Evolutionary conservation across 2,797 vertebrate genomes (phyloP), one percentile per base, ranked within the genome.

Genomic region (Platalea minor): DNA sequence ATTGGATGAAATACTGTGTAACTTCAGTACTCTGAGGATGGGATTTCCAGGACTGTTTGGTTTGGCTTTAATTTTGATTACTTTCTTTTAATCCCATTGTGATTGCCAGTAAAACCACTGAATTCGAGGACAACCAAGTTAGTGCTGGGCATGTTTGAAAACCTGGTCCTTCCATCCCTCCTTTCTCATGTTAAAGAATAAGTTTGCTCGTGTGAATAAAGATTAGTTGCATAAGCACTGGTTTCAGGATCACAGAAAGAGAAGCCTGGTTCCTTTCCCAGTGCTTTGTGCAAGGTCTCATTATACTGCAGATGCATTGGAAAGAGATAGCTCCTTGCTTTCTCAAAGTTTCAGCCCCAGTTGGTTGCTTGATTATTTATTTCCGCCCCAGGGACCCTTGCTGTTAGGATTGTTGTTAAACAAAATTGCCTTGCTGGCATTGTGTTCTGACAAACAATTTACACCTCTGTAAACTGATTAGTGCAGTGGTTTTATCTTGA

Each of bases 401-500:
- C 85, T 97, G 94, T 92, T 96, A 93, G 48, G 78, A 75, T 60
- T 88, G 92, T 86, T 95, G 85, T 91, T 96, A 96, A 97, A 97
- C 88, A 97, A 97, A 97, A 93, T 92, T 83, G 37, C 79, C 46
- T 95, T 82, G 26, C 82, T 95, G 77, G 74, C 74, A 95, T 94
- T 97, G 94, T 97, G 54, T 97, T 97, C 96, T 93, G 91, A 95
- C 72, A 97, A 97, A 96, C 88, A 97, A 94, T 95, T 97, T 94
- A 88, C 94, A 96, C 96, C 85, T 97, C 85, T 90, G 61, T 91
- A 96, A 97, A 95, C 72, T 95, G 95, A 97, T 95, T 96, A 95
- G 70, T 74, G n/a, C 65, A 83, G 50, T 88, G 60, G 26, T 57
- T 94, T 96, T 96, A 63, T 97, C 92, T 72, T 95, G 91, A 89